These are phyloP conservation scores for Epirrhoe tristata DNA, from an alignment of 2,888 invertebrate species.

Conservation along the genomic window DNA sequence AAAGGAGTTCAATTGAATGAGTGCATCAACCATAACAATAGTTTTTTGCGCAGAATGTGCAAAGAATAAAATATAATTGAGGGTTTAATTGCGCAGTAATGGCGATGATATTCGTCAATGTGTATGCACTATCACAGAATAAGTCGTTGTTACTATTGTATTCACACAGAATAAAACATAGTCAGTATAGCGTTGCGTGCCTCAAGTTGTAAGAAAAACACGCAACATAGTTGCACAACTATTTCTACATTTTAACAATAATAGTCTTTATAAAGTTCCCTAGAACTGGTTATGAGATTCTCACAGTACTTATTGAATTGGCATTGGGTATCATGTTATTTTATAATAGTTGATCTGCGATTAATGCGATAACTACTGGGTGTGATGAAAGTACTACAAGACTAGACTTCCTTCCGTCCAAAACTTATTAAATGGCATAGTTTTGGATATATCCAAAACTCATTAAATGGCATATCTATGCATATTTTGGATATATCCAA, in stretches of 20 bases:
- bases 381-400: neutral
- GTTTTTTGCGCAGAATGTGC: slow-evolving; percentile 25
- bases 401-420: too few species aligned
- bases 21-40: slow-evolving; percentile 15
- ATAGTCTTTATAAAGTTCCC: slow-evolving; percentile 40
- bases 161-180: slow-evolving; percentile 12
- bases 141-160: slow-evolving; percentile 2
- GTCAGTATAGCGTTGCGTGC: slow-evolving; percentile 26
- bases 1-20: slow-evolving; percentile 8
- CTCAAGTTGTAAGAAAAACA: slow-evolving; percentile 26
- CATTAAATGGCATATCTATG: too few species aligned
- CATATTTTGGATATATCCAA: too few species aligned
- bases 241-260: slow-evolving; percentile 41
- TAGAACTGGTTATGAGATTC: slow-evolving; percentile 32
- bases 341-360: slow-evolving; percentile 6
- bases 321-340: slow-evolving; percentile 17
- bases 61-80: slow-evolving; percentile 25
- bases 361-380: neutral
- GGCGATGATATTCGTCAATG: slow-evolving; percentile 37
- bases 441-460: too few species aligned
- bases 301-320: slow-evolving; percentile 10
- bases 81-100: slow-evolving; percentile 22
- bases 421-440: too few species aligned
- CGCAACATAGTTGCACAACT: slow-evolving; percentile 34
- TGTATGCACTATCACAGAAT: slow-evolving; percentile 16